These are phyloP conservation scores for Leptothorax acervorum DNA, from an alignment of 2,888 invertebrate species.

Conservation along the genomic window DNA sequence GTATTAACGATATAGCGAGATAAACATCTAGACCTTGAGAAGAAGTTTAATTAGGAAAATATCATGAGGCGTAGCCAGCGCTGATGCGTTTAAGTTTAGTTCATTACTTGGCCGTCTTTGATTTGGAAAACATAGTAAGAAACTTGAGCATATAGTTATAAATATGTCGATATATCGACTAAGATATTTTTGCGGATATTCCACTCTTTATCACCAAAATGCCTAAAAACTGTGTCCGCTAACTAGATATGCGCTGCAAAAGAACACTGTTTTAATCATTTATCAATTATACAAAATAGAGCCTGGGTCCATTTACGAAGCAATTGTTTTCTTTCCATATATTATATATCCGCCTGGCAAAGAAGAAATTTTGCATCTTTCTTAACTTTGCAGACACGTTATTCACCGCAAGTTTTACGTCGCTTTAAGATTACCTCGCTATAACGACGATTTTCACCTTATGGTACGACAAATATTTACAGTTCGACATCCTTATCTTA, in stretches of 20 bases:
- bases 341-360: not conserved
- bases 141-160: not conserved
- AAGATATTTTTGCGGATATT: not conserved
- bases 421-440: constrained; percentile 19
- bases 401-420: not conserved
- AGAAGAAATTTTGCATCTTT: not conserved
- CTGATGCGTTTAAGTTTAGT: not conserved
- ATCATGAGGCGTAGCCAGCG: not conserved
- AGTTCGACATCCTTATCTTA: constrained; percentile 18
- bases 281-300: not conserved
- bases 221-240: too few relatives aligned
- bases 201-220: too few relatives aligned
- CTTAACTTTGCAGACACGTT: not conserved
- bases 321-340: not conserved
- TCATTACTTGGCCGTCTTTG: not conserved
- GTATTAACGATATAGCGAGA: not conserved
- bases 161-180: constrained; percentile 7
- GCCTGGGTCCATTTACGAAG: not conserved
- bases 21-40: not conserved
- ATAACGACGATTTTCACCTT: constrained; percentile 12
- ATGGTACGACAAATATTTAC: constrained; percentile 10
- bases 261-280: not conserved
- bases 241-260: not conserved
- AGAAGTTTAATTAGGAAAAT: not conserved
- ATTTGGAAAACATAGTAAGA: not conserved